Base-by-base conservation (phyloP, 2,888 invertebrate species). In the Scaptomyza reducta region DNA sequence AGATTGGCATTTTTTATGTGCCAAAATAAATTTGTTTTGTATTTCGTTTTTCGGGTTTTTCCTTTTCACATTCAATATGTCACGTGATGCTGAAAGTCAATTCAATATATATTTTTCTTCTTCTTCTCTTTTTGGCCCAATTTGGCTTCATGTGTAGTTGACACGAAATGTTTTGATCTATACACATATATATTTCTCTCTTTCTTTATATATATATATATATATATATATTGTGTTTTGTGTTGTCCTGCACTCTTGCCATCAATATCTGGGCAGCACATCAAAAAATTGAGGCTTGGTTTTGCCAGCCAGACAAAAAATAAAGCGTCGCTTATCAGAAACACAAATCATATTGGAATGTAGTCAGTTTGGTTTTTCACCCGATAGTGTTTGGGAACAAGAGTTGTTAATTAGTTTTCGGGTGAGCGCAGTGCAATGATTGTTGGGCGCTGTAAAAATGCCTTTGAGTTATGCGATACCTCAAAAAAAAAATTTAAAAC, bases 1-100 rank as follows among this genome's bases (percentile, higher is more conserved):
- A 87, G 82, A 81, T 85, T 87, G 88, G 54, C 67, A 68, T 75
- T 61, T 79, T 68, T 68, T 68, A 69, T 84, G 78, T 64, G 82
- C 61, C 55, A 57, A 82, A 69, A 86, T 74, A 79, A 70, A 73
- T 70, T 62, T 61, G 55, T 61, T 49, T 54, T 47, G 42, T 57
- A 33, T 61, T 40, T 63, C 56, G 57, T 55, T 33, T 35, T 51
- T 55, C 40, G 55, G 14, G 38, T 14, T n/a, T 65, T 56, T 35
- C 44, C 46, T 22, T 31, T 38, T 40, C 38, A 18, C 40, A 46
- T 63, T 67, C 77, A 63, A 63, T 70, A 59, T 77, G 86, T 85
- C 81, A 85, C 88, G 87, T 87, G 87, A 84, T 67, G 80, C 61
- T 46, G 55, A 83, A 73, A 73, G 54, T 69, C 62, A 59, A 60